Conservation (phyloP, 1,140 invertebrate genomes). For the Cataglyphis hispanica region DNA sequence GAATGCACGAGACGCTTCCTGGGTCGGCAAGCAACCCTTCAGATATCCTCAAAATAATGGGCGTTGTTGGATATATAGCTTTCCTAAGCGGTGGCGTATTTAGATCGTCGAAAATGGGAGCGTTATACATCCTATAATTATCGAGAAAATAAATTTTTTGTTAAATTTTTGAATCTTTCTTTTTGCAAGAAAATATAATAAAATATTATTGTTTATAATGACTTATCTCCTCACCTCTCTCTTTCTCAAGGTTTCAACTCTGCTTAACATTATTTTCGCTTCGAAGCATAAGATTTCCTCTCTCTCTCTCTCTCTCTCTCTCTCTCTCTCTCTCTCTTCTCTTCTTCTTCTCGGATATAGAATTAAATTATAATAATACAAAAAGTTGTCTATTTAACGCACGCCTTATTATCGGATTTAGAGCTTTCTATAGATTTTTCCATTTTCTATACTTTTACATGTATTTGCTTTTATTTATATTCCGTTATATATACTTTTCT, state of each 20-base stretch:
- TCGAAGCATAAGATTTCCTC: no score
- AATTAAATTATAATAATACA: no score
- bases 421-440: no score
- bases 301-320: no score
- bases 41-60: slow-evolving; percentile 14
- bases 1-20: slow-evolving; percentile 24
- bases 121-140: neutral
- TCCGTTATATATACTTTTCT: neutral
- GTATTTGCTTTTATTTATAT: neutral
- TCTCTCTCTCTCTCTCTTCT: no score
- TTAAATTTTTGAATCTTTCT: neutral
- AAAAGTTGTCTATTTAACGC: no score
- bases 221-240: neutral
- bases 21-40: slow-evolving; percentile 23
- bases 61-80: neutral
- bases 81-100: neutral
- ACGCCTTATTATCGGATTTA: no score
- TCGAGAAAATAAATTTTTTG: neutral
- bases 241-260: no score
- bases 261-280: no score
- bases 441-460: neutral
- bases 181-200: neutral
- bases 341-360: no score
- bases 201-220: neutral
- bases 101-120: neutral